Evolutionary conservation across 2,888 invertebrate genomes (phyloP).

Genomic region (Scaptomyza reducta): DNA sequence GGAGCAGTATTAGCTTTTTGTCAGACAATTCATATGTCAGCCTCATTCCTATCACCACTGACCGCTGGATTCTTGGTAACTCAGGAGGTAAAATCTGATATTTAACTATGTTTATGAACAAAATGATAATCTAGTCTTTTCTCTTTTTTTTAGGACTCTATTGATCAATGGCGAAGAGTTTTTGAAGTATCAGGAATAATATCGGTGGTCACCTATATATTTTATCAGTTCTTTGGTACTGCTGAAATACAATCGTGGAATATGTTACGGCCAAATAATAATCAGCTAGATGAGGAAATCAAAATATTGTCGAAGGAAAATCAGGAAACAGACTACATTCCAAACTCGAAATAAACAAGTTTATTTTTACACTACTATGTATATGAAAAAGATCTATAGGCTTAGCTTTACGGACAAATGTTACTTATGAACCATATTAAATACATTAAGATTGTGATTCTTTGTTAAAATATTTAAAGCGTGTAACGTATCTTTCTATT

Average conservation of each 20-base stretch:
- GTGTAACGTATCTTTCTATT: background rate
- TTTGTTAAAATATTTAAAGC: conserved; percentile 7
- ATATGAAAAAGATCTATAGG: conserved; percentile 3
- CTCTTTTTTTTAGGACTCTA: conserved; percentile 38
- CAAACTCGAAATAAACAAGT: conserved; percentile 27
- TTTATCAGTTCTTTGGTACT: conserved; percentile 89
- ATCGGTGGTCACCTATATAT: conserved; percentile 86
- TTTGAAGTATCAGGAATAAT: conserved; percentile 87
- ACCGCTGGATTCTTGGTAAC: conserved; percentile 87
- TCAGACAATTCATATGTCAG: conserved; percentile 91
- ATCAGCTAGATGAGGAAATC: conserved; percentile 20
- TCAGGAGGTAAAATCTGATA: conserved; percentile 85
- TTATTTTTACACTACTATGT: conserved; percentile 3
- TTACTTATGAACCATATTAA: conserved; percentile 17
- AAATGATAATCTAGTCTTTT: background rate
- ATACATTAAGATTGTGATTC: conserved; percentile 17
- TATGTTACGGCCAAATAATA: conserved; percentile 24
- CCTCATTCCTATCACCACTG: conserved; percentile 89
- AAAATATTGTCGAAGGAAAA: conserved; percentile 37
- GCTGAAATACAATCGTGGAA: conserved; percentile 86
- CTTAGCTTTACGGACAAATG: conserved; percentile 13
- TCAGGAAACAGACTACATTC: conserved; percentile 27
- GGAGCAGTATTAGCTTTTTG: conserved; percentile 90
- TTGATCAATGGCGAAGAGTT: conserved; percentile 87
- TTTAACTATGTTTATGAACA: background rate